A percentile compares a stretch with the other conserved stretches of the same genome.
phyloP scores from a whole-genome alignment of 2,888 invertebrate genomes.

The Tanytarsus gracilentus region DNA sequence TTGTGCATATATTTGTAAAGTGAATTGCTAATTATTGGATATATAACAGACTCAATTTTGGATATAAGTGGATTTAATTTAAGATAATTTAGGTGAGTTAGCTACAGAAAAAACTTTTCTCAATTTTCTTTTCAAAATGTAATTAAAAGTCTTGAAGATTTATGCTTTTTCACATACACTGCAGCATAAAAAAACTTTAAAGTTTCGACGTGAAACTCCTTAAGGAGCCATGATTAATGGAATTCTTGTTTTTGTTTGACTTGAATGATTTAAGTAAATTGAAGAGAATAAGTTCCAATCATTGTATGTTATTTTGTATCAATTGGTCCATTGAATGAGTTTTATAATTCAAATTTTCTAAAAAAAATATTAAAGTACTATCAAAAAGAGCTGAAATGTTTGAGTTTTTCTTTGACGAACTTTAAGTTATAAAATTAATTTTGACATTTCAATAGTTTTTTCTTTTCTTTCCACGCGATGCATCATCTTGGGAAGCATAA shows the following conservation, averaged over 20 bases:
- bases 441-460: neutral
- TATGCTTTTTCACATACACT: conserved; percentile 2
- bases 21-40: too few relatives aligned
- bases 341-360: too few relatives aligned
- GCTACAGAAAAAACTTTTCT: neutral
- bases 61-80: neutral
- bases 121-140: neutral
- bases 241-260: neutral
- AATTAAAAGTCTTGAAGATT: neutral
- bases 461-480: neutral
- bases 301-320: too few relatives aligned
- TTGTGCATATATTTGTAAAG: too few relatives aligned
- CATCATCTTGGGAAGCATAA: neutral
- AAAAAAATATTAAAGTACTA: neutral
- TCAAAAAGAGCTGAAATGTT: neutral
- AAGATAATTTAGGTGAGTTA: neutral
- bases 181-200: neutral
- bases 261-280: neutral
- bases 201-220: neutral
- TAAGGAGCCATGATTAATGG: conserved; percentile 11
- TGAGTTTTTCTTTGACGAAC: neutral
- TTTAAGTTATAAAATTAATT: conserved; percentile 1
- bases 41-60: too few relatives aligned
- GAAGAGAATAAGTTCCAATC: neutral
- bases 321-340: too few relatives aligned